Evolutionary conservation across 2,797 vertebrate genomes (phyloP).

Genomic region (Pitangus sulphuratus): DNA sequence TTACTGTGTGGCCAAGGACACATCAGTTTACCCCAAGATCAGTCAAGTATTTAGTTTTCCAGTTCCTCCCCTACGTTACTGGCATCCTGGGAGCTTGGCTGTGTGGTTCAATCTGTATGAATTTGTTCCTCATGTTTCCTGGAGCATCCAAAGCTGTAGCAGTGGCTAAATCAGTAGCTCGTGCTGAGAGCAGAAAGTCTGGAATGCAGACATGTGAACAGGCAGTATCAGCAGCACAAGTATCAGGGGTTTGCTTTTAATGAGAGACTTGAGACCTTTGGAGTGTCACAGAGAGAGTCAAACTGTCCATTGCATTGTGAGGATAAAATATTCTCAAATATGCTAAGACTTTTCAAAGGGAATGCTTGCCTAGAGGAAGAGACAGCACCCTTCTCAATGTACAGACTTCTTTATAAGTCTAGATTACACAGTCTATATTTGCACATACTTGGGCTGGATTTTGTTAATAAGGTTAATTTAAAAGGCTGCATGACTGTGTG

Average conservation of each 20-base stretch:
- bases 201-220: not conserved
- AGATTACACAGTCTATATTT: slow-evolving; percentile 43
- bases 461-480: slow-evolving; percentile 30
- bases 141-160: not conserved
- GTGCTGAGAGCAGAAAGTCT: not conserved
- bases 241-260: not conserved
- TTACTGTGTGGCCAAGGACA: not conserved
- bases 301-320: not conserved
- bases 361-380: not conserved
- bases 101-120: not conserved
- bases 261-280: not conserved
- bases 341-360: not conserved
- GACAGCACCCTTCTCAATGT: not conserved
- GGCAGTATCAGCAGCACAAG: not conserved
- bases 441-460: slow-evolving; percentile 22
- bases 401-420: not conserved
- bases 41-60: not conserved
- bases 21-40: not conserved
- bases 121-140: not conserved
- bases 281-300: not conserved
- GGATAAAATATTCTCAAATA: not conserved
- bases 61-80: not conserved
- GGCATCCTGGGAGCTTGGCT: not conserved
- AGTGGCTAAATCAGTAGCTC: not conserved
- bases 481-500: not conserved